Conservation (phyloP, 1,140 invertebrate genomes). For the Sarcophaga peregrina region DNA sequence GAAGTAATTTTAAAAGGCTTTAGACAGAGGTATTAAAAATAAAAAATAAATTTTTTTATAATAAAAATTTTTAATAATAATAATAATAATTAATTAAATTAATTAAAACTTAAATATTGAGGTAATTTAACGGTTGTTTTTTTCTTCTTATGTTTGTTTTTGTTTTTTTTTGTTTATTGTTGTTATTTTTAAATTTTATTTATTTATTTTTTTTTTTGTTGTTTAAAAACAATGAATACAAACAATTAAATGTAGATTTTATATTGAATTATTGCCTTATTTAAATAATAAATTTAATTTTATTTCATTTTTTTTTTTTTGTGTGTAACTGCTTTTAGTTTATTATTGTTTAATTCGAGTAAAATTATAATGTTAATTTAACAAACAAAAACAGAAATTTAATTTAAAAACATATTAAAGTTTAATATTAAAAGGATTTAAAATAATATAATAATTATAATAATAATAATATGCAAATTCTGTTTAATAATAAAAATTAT, state of each 20-base stretch:
- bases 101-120: conserved; percentile 40
- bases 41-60: background rate
- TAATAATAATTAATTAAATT: background rate
- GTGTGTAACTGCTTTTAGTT: too few species aligned
- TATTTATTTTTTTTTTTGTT: background rate
- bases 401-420: background rate
- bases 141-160: background rate
- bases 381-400: background rate
- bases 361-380: background rate
- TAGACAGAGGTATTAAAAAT: too few species aligned
- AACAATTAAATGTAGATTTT: background rate
- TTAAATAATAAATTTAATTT: too few species aligned
- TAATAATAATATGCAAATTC: conserved; percentile 32
- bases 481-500: conserved; percentile 4
- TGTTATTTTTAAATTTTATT: background rate
- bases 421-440: background rate
- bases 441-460: conserved; percentile 34
- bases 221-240: conserved; percentile 21
- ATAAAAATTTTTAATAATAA: background rate
- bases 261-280: background rate
- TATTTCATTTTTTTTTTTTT: background rate
- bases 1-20: background rate
- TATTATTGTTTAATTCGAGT: background rate
- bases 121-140: conserved; percentile 49
- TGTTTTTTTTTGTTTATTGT: background rate